Evolutionary conservation across 1,140 invertebrate genomes (phyloP).

Genomic region (Riptortus pedestris): DNA sequence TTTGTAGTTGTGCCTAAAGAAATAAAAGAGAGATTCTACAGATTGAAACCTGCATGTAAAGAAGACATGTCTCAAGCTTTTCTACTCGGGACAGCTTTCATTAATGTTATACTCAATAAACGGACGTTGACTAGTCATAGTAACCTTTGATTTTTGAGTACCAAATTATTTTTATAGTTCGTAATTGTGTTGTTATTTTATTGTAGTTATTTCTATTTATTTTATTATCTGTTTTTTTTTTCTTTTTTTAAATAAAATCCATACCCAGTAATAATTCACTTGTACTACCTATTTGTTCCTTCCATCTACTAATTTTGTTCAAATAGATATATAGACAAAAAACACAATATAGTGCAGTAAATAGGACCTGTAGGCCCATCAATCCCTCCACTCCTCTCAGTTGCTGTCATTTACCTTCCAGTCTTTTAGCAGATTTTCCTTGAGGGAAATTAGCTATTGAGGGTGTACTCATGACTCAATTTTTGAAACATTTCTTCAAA

Average conservation of each 20-base stretch:
- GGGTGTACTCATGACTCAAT: too few species aligned
- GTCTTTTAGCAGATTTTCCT: too few species aligned
- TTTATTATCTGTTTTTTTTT: not conserved
- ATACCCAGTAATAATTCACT: too few species aligned
- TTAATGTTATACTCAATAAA: constrained; percentile 11
- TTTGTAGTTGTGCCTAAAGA: not conserved
- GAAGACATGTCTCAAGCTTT: constrained; percentile 10
- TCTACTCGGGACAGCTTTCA: constrained; percentile 8
- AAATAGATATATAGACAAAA: too few species aligned
- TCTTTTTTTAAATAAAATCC: too few species aligned
- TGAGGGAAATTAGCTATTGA: too few species aligned
- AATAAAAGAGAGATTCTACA: not conserved
- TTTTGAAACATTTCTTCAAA: too few species aligned
- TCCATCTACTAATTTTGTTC: not conserved
- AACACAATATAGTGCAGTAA: too few species aligned
- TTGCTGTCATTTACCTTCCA: too few species aligned
- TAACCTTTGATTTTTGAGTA: not conserved
- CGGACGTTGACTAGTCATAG: not conserved
- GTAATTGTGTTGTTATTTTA: not conserved
- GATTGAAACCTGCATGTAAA: not conserved
- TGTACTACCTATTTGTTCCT: not conserved
- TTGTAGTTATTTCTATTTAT: not conserved
- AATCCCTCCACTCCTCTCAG: too few species aligned
- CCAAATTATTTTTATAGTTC: not conserved
- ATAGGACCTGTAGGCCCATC: too few species aligned